Evolutionary conservation across 2,797 vertebrate species (phyloP), one percentile per base, ranked within the genome.

Genomic region (Eurystomus glaucurus): DNA sequence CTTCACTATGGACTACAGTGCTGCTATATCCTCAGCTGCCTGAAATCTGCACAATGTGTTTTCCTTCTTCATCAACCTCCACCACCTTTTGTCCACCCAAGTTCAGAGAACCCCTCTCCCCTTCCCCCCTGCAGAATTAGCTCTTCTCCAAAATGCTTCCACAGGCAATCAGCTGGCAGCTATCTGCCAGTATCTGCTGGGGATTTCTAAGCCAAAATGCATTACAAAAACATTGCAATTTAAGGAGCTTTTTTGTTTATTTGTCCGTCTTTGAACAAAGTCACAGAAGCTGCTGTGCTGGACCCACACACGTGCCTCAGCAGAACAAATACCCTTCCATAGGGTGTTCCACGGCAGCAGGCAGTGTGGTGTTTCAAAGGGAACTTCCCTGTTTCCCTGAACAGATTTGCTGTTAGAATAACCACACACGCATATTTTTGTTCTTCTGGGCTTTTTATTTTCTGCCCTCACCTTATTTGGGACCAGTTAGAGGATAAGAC

Each of bases 381-480:
- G 37, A 93, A 74, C 76, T 65, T 62, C 51, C 78, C 18, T 35
- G 8, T 78, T 83, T 41, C 2, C 1, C 68, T 82, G 41, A 93
- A 85, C 6, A 60, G 61, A 41, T 95, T 43, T 71, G 22, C 64
- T 52, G 41, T 70, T 55, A 71, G 22, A 85, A 93, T 61, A 85
- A 77, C 41, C 61, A 64, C 52, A 75, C 17, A 14, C 0, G 10
- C 17, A 37, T 64, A 11, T 93, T 97, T 97, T 48, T 91, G 62
- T 85, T 90, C 61, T 94, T 97, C 14, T 15, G 41, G 79, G 78
- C 79, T 96, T 95, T 87, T 93, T 50, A 89, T 93, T 97, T 90
- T 74, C 80, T 94, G 89, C 86, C 64, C 94, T 78, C 91, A 78
- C 46, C 76, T 91, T 79, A 88, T 71, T 15, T 29, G 10, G 48